These are phyloP conservation scores for Triplophysa siluroides DNA, from an alignment of 2,113 vertebrate species.

Conservation along the genomic window DNA sequence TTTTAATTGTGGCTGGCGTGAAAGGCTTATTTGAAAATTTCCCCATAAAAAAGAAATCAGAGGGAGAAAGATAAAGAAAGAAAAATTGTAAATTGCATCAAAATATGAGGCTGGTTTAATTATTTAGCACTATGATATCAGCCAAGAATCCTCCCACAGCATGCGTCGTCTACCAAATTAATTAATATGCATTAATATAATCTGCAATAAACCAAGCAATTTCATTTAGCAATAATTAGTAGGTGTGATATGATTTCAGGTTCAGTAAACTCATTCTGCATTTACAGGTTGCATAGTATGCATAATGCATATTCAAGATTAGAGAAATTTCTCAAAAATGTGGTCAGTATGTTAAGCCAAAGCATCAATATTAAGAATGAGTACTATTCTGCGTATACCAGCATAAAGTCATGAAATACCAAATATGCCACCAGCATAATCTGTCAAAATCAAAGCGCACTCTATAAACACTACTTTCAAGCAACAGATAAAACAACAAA, in stretches of 20 bases:
- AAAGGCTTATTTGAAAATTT: constrained; percentile 27
- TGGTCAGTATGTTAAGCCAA: too few species aligned
- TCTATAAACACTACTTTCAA: background rate
- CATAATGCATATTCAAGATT: constrained; percentile 44
- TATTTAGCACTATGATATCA: constrained; percentile 61
- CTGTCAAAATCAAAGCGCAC: background rate
- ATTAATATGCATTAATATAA: constrained; percentile 70
- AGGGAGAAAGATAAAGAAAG: background rate
- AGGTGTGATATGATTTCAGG: constrained; percentile 55
- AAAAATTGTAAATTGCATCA: constrained; percentile 51
- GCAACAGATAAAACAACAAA: background rate
- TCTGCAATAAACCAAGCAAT: constrained; percentile 55
- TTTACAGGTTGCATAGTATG: constrained; percentile 60
- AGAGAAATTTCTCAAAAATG: too few species aligned
- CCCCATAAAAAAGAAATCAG: background rate
- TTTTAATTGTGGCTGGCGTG: constrained; percentile 27
- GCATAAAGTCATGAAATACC: background rate
- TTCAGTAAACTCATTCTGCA: constrained; percentile 59
- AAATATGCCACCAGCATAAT: background rate
- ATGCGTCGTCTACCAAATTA: constrained; percentile 58
- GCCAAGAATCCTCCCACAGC: constrained; percentile 46
- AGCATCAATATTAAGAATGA: background rate
- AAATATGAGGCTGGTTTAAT: constrained; percentile 64
- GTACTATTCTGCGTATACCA: background rate
- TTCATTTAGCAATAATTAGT: constrained; percentile 69